Evolutionary conservation across 2,888 invertebrate species (phyloP).

Genomic region (Microctonus brassicae): DNA sequence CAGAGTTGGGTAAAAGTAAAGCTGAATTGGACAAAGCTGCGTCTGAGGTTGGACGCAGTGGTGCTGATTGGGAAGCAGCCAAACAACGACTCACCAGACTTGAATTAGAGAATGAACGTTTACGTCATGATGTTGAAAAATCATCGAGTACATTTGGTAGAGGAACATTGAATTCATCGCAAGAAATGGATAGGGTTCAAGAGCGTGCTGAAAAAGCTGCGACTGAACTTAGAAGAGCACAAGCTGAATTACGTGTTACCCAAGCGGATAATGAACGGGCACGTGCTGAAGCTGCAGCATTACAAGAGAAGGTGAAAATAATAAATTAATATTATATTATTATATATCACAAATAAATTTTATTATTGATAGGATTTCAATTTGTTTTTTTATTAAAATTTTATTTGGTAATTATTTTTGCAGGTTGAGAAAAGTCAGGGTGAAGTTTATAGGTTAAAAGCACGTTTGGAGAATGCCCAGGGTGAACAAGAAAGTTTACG

Average conservation of each 20-base stretch:
- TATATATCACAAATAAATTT: background rate
- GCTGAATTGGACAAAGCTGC: constrained; percentile 93
- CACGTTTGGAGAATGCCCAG: constrained; percentile 94
- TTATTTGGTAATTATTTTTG: background rate
- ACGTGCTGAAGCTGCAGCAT: constrained; percentile 83
- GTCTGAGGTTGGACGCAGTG: constrained; percentile 89
- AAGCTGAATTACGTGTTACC: constrained; percentile 91
- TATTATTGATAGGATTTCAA: background rate
- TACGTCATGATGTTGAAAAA: constrained; percentile 87
- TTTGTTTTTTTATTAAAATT: background rate
- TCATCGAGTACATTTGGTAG: constrained; percentile 88
- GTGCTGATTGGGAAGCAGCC: constrained; percentile 90
- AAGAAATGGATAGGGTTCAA: constrained; percentile 85
- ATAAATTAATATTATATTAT: too few relatives aligned
- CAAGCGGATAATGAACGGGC: constrained; percentile 92
- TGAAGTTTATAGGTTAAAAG: constrained; percentile 93
- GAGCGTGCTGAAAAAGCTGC: constrained; percentile 89
- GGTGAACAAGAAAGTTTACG: constrained; percentile 93
- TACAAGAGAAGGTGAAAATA: constrained; percentile 83
- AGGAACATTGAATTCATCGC: constrained; percentile 84
- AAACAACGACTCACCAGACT: constrained; percentile 86
- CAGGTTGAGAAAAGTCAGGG: constrained; percentile 91
- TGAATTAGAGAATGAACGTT: constrained; percentile 91
- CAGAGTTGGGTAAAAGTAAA: constrained; percentile 93
- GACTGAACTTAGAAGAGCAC: constrained; percentile 87